Evolutionary conservation across 2,797 vertebrate species (phyloP).

Genomic region (Eleutherodactylus coqui): DNA sequence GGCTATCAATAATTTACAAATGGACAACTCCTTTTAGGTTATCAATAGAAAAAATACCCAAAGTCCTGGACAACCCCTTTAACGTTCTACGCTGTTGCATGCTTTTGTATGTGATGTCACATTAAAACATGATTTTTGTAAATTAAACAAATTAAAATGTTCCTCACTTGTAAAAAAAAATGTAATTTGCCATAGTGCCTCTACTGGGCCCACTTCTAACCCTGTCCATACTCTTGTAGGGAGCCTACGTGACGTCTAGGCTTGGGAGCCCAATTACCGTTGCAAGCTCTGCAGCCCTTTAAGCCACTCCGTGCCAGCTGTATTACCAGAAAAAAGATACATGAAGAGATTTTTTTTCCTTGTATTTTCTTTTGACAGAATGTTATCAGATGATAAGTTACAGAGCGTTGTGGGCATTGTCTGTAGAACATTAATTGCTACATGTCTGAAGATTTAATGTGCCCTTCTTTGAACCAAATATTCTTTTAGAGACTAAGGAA

Average conservation of each 20-base stretch:
- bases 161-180: not conserved
- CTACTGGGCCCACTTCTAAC: not conserved
- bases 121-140: not conserved
- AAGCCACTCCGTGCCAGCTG: not conserved
- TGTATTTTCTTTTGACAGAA: conserved; percentile 41
- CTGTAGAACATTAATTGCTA: conserved; percentile 52
- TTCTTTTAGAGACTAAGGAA: conserved; percentile 41
- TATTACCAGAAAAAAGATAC: not conserved
- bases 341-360: too few species aligned
- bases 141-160: not conserved
- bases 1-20: too few species aligned
- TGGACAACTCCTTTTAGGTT: too few species aligned
- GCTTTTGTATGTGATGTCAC: not conserved
- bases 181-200: not conserved
- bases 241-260: not conserved
- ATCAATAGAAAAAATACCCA: too few species aligned
- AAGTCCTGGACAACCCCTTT: too few species aligned
- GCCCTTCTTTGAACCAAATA: conserved; percentile 42
- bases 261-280: not conserved
- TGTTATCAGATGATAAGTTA: conserved; percentile 43
- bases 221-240: not conserved
- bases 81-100: not conserved
- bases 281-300: not conserved
- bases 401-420: conserved; percentile 31
- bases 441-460: conserved; percentile 54